These are phyloP conservation scores for Drosophila neotestacea DNA, from an alignment of 2,888 invertebrate species.

Conservation along the genomic window DNA sequence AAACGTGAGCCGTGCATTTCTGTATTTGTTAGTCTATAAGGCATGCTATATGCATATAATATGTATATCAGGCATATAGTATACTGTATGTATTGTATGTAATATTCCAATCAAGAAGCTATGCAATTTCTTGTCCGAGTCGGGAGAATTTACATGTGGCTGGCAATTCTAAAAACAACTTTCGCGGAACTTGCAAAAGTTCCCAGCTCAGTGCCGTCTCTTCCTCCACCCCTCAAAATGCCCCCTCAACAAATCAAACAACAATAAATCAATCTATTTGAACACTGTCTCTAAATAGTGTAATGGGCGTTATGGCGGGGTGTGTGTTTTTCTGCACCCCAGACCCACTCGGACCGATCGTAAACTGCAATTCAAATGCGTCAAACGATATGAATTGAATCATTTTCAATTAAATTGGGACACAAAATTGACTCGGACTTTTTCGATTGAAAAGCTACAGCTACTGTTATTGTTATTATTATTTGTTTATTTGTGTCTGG, in stretches of 20 bases:
- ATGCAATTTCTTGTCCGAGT: conserved; percentile 15
- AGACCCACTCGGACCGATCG: conserved; percentile 11
- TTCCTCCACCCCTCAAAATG: background rate
- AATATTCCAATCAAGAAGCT: conserved; percentile 8
- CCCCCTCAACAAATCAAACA: conserved; percentile 37
- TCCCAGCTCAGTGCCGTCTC: conserved; percentile 14
- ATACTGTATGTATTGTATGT: background rate
- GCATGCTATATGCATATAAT: conserved; percentile 1
- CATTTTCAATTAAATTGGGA: conserved; percentile 39
- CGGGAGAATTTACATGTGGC: conserved; percentile 58
- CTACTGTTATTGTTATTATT: conserved; percentile 2
- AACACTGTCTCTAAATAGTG: conserved; percentile 16
- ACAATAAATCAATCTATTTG: conserved; percentile 50
- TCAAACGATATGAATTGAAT: conserved; percentile 54
- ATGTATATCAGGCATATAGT: too few species aligned
- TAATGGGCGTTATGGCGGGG: background rate
- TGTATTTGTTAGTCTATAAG: conserved; percentile 13
- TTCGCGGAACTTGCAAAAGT: conserved; percentile 61
- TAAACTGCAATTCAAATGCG: conserved; percentile 55
- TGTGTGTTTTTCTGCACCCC: background rate
- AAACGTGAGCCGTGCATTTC: conserved; percentile 52
- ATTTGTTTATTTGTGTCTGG: conserved; percentile 12
- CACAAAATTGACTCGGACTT: conserved; percentile 34
- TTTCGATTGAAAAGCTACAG: conserved; percentile 14
- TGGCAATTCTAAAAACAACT: conserved; percentile 64